Evolutionary conservation across 2,113 vertebrate species (phyloP).

Genomic region (Hiodon tergisus): DNA sequence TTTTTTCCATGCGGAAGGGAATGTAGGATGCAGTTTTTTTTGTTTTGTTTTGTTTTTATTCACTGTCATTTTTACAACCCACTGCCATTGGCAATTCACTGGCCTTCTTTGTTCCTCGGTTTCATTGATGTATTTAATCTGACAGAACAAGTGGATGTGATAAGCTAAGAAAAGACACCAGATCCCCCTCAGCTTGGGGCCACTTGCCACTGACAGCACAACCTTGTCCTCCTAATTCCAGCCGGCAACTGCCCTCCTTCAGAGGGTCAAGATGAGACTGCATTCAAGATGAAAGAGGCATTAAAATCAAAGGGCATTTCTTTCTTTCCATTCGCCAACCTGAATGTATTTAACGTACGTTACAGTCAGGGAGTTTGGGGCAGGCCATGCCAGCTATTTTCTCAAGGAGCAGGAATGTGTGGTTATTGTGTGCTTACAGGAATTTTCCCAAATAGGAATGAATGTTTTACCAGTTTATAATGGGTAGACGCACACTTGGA

Average conservation of each 20-base stretch:
- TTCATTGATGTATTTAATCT: slow-evolving; percentile 52
- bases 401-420: slow-evolving; percentile 22
- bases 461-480: neutral
- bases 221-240: slow-evolving; percentile 62
- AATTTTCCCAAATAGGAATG: slow-evolving; percentile 11
- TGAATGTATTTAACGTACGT: neutral
- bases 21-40: neutral
- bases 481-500: no score
- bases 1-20: neutral
- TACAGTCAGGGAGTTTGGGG: neutral
- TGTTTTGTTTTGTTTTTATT: neutral
- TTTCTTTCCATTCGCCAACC: neutral
- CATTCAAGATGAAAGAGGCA: slow-evolving; percentile 14
- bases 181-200: slow-evolving; percentile 45
- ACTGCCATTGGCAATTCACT: neutral
- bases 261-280: slow-evolving; percentile 29
- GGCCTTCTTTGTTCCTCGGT: slow-evolving; percentile 16
- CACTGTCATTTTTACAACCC: neutral
- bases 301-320: slow-evolving; percentile 20
- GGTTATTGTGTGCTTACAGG: slow-evolving; percentile 12
- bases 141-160: slow-evolving; percentile 52
- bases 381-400: neutral
- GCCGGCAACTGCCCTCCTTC: slow-evolving; percentile 49
- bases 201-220: slow-evolving; percentile 53
- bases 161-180: slow-evolving; percentile 51